A percentile compares a stretch with the other conserved stretches of the same genome.
phyloP scores from a whole-genome alignment of 2,113 vertebrate genomes.

The Ceuthmochares aereus region DNA sequence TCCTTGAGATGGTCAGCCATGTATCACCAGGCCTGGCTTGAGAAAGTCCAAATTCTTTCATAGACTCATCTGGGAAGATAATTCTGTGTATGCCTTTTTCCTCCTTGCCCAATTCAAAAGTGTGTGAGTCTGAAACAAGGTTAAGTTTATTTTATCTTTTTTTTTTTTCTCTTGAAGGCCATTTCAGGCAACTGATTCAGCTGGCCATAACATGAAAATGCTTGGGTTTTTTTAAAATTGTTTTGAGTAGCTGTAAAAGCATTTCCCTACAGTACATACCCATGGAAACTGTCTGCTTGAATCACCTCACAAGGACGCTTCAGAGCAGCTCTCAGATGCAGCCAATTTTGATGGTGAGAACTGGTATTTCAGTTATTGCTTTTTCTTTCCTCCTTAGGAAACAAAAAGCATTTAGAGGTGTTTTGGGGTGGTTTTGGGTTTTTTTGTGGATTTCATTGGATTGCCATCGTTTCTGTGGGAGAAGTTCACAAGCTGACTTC shows the following conservation, averaged over 20 bases:
- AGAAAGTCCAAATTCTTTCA: not conserved
- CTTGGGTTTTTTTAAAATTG: not conserved
- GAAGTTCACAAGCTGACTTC: not conserved
- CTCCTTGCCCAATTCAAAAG: not conserved
- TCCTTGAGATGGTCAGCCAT: not conserved
- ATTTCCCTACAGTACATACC: not conserved
- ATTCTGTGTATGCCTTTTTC: not conserved
- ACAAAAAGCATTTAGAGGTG: not conserved
- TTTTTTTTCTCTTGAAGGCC: not conserved
- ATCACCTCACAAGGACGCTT: not conserved
- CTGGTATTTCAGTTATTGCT: not conserved
- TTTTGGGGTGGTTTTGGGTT: no score
- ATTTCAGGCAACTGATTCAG: not conserved
- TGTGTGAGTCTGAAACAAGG: rapidly evolving
- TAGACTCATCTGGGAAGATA: not conserved
- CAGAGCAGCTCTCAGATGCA: not conserved
- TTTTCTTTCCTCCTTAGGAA: not conserved
- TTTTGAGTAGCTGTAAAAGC: not conserved
- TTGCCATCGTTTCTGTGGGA: not conserved
- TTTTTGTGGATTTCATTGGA: not conserved
- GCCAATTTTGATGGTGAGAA: not conserved
- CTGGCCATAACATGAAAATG: not conserved
- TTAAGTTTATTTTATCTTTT: not conserved
- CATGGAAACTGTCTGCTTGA: not conserved
- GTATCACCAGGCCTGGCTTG: not conserved